phyloP scores from a whole-genome alignment of 2,888 invertebrate genomes.

The Amaurobius ferox region DNA sequence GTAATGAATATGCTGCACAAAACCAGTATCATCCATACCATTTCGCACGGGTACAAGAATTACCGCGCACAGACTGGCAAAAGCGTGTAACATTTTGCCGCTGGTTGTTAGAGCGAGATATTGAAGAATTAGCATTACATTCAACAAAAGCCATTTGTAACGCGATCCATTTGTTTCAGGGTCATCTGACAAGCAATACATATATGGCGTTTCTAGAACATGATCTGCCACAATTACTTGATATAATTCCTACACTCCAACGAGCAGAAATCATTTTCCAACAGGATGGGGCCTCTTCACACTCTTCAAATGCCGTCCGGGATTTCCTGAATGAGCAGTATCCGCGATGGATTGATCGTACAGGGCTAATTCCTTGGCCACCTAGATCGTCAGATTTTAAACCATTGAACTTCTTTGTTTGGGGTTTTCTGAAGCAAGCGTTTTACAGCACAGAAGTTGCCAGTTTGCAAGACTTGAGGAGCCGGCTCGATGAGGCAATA shows the following conservation, averaged over 20 bases:
- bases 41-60: slow-evolving; percentile 2
- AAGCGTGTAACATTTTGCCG: background rate
- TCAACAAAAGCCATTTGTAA: background rate
- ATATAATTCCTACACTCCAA: background rate
- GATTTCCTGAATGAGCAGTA: no score
- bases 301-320: no score
- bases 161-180: background rate
- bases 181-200: background rate
- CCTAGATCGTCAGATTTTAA: no score
- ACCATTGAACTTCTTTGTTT: no score
- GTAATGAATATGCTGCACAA: background rate
- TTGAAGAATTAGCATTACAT: background rate
- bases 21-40: slow-evolving; percentile 15
- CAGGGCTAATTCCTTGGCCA: no score
- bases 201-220: background rate
- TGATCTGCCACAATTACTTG: background rate
- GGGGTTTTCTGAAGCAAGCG: no score
- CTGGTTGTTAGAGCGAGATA: no score
- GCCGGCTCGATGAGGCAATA: no score
- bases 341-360: no score
- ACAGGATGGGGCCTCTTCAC: background rate
- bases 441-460: no score
- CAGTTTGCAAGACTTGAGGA: no score
- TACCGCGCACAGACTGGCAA: background rate
- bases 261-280: no score